A percentile compares a stretch with the other conserved stretches of the same genome.
Evolutionary conservation across 2,113 vertebrate species (phyloP).

Genomic region (Emydura subglobosa): DNA sequence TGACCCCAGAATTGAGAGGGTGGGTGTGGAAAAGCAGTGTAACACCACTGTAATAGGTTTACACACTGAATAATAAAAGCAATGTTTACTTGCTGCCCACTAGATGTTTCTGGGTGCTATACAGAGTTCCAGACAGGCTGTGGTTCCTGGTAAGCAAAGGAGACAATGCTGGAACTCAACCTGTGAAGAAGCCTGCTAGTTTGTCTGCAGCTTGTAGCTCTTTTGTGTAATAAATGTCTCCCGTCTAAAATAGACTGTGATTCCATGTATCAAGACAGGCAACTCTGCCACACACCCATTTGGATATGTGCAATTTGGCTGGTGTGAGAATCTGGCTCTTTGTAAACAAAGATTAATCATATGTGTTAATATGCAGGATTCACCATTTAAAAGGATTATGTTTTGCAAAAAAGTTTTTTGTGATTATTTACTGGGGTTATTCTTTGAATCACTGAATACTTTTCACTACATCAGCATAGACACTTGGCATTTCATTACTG

Average conservation of each 20-base stretch:
- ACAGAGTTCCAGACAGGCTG: neutral
- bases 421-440: neutral
- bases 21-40: neutral
- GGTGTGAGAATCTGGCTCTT: neutral
- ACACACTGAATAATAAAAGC: neutral
- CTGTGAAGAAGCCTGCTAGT: slow-evolving; percentile 38
- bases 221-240: slow-evolving; percentile 8
- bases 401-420: neutral
- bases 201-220: neutral
- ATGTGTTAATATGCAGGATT: neutral
- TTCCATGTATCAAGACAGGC: neutral
- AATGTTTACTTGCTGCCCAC: neutral
- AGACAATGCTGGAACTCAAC: neutral
- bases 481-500: neutral
- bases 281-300: neutral
- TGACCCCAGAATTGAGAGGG: neutral
- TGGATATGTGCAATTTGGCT: neutral
- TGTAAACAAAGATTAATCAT: neutral
- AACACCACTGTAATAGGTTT: neutral
- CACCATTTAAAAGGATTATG: neutral
- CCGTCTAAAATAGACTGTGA: neutral
- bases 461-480: neutral
- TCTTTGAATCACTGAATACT: neutral
- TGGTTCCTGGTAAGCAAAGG: slow-evolving; percentile 8
- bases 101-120: rapidly evolving